Percentiles rank a stretch among this genome's conserved stretches.
phyloP scores from a whole-genome alignment of 2,113 vertebrate species.

The Pleuronectes platessa region DNA sequence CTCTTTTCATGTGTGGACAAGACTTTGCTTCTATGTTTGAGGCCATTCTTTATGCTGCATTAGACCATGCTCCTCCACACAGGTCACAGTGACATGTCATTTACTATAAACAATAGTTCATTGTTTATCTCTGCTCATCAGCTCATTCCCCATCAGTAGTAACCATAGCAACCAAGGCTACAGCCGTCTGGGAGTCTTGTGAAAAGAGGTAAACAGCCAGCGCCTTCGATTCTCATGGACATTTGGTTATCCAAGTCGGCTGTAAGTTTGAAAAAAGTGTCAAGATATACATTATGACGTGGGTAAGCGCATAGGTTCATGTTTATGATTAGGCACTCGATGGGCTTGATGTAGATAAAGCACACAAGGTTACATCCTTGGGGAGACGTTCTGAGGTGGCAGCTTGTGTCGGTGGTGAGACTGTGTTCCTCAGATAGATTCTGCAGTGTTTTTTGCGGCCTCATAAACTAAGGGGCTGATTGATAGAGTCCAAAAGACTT shows the following conservation, averaged over 20 bases:
- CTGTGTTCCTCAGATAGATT: no score
- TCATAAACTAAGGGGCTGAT: no score
- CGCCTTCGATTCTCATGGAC: not conserved
- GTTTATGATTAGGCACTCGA: not conserved
- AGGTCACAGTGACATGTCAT: not conserved
- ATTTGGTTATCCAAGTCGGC: not conserved
- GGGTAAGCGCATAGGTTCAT: not conserved
- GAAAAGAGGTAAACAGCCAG: not conserved
- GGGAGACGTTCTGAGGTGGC: not conserved
- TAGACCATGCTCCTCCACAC: not conserved
- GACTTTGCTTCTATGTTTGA: no score
- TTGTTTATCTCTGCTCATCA: constrained; percentile 6
- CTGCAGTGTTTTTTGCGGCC: no score
- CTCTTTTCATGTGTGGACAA: no score
- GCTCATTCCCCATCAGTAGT: constrained; percentile 4
- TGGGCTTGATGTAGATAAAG: not conserved
- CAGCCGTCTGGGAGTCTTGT: not conserved
- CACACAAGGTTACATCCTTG: not conserved
- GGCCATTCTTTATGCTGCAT: not conserved
- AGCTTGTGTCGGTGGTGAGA: not conserved
- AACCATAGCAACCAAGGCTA: constrained; percentile 14
- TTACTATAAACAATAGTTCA: not conserved
- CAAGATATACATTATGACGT: not conserved
- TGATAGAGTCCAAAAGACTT: no score
- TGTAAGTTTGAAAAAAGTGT: not conserved